Conservation (phyloP, 2,797 vertebrate genomes). For the Melanotaenia boesemani region DNA sequence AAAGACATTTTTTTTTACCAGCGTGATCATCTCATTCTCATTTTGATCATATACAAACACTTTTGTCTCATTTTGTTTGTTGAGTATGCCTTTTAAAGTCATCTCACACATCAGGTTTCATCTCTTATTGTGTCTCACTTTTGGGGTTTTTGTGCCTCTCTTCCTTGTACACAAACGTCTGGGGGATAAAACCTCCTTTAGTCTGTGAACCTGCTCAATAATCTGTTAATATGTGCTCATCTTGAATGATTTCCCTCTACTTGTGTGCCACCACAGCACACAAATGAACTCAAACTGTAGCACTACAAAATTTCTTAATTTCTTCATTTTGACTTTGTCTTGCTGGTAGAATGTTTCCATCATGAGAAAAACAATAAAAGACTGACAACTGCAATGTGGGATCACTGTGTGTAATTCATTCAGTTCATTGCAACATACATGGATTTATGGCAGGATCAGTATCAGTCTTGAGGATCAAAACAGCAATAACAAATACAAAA, state of each 20-base stretch:
- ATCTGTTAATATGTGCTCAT: slow-evolving; percentile 15
- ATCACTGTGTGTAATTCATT: slow-evolving; percentile 30
- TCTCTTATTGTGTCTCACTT: not conserved
- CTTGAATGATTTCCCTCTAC: slow-evolving; percentile 33
- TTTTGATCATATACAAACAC: not conserved
- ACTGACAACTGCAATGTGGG: slow-evolving; percentile 34
- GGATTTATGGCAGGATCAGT: not conserved
- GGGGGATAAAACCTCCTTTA: not conserved
- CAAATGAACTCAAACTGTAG: slow-evolving; percentile 74
- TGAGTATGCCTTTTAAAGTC: not conserved
- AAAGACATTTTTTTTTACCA: not conserved
- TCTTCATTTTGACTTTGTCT: slow-evolving; percentile 46
- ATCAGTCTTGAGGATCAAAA: not conserved
- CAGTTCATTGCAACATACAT: not conserved
- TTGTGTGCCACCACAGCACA: slow-evolving; percentile 60
- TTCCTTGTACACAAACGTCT: not conserved
- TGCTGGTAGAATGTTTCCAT: slow-evolving; percentile 70
- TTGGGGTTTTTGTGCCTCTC: not conserved
- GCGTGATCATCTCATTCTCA: not conserved
- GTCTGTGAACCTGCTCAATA: not conserved
- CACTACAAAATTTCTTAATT: slow-evolving; percentile 56
- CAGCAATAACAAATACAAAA: not conserved
- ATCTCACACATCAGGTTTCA: not conserved
- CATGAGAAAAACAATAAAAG: slow-evolving; percentile 69
- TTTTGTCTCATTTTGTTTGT: not conserved